Conservation (phyloP, 1,140 invertebrate species). For the Drosophila nasuta region DNA sequence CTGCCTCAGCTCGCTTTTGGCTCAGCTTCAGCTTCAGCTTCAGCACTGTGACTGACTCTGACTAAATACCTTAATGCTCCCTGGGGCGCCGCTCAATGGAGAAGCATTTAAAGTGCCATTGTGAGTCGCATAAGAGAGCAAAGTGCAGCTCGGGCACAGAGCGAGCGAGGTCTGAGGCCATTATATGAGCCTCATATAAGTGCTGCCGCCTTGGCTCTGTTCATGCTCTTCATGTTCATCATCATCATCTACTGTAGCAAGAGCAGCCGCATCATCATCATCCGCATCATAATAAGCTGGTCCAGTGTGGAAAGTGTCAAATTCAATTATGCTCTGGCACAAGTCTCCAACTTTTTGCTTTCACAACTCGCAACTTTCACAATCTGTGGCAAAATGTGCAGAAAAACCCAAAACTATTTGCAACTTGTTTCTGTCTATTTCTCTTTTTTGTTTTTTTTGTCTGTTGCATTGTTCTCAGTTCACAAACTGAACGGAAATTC, state of each 20-base stretch:
- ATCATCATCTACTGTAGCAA: neutral
- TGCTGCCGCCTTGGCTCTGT: neutral
- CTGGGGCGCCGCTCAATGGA: conserved; percentile 22
- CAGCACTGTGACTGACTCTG: neutral
- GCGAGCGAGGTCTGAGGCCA: conserved; percentile 8
- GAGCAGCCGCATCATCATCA: neutral
- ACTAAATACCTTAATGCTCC: conserved; percentile 45
- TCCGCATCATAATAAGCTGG: conserved; percentile 20
- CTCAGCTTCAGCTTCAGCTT: neutral
- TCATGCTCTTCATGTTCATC: conserved; percentile 6
- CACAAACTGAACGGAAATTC: neutral
- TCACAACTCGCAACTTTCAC: conserved; percentile 12
- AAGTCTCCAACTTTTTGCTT: neutral
- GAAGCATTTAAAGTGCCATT: conserved; percentile 45
- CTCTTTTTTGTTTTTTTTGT: neutral
- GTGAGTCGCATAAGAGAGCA: conserved; percentile 19
- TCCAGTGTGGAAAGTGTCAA: conserved; percentile 12
- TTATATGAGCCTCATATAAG: conserved; percentile 18
- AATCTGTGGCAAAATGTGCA: conserved; percentile 23
- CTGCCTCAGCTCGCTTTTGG: neutral
- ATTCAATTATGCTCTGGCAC: conserved; percentile 15
- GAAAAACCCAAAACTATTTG: neutral
- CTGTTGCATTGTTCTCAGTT: neutral
- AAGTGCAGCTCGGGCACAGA: conserved; percentile 24
- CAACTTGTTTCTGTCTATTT: neutral